Conservation (phyloP, 64 coral and sea anemone species). For the Platygyra sinensis region DNA sequence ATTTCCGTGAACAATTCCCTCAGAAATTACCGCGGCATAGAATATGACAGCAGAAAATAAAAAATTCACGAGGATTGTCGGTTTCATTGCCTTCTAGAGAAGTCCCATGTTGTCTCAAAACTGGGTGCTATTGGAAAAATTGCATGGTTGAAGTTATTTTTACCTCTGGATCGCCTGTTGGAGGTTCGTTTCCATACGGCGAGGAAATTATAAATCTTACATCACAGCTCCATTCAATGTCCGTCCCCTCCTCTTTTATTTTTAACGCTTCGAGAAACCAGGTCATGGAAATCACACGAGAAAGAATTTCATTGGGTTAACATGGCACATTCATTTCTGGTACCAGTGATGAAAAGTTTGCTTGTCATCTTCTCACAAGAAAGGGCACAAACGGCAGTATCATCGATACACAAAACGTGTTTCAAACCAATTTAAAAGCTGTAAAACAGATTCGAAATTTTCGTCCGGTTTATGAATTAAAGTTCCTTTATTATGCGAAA, state of each 20-base stretch:
- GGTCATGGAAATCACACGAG: constrained; percentile 1
- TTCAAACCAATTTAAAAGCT: background rate
- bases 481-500: background rate
- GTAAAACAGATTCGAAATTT: background rate
- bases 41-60: constrained; percentile 1
- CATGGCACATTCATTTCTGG: constrained; percentile 18
- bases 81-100: constrained; percentile 28
- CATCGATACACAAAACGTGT: background rate
- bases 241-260: background rate
- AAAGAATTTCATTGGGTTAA: constrained; percentile 8
- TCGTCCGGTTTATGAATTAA: background rate
- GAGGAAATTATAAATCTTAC: constrained; percentile 44
- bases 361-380: background rate
- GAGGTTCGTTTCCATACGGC: background rate
- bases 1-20: background rate
- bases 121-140: background rate
- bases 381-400: background rate
- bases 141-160: background rate
- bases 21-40: background rate
- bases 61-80: background rate
- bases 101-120: constrained; percentile 15
- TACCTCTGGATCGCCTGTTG: background rate
- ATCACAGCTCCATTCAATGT: constrained; percentile 49
- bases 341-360: constrained; percentile 1
- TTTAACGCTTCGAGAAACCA: constrained; percentile 35